Base-by-base conservation (phyloP, 2,113 vertebrate species). In the Lates calcarifer region DNA sequence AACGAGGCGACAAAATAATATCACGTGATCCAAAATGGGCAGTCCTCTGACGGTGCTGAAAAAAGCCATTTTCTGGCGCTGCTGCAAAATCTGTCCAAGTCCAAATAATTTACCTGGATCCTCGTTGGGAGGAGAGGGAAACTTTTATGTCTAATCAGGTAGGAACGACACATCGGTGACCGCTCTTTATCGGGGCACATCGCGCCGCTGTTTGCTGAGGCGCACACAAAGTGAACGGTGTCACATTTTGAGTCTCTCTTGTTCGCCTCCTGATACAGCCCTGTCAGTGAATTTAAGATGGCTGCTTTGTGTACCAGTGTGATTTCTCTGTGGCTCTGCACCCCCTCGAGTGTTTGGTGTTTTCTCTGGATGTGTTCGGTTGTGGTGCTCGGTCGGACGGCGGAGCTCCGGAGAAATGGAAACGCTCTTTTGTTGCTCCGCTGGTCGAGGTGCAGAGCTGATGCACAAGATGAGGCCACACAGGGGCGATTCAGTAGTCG, bases 51-150 rank as follows among this genome's bases (percentile, higher is more conserved):
- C 92, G 90, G 90, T 74, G 90, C 90, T 91, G 91, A 91, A 93
- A 92, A 94, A 94, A 94, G 92, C 94, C 94, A 94, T 95, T 94
- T 95, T 95, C 94, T 94, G 93, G 94, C 92, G 93, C 92, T 93
- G 91, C 94, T 93, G 92, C 92, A 91, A 93, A 91, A 90, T 92
- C 86, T 86, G 73, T 57, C 81, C 89, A 84, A 92, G 82, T 92
- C 80, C 83, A 79, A 90, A 86, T 82, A 88, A 89, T 86, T 85
- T 57, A 87, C 41, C 90, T 81, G 90, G 90, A 84, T 83, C 84
- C 61, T 67, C 31, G 55, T 28, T 72, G 85, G 65, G 83, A 87
- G 84, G 77, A 80, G 73, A 77, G 69, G 71, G 68, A 18, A 73
- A 80, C 89, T 82, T 93, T 79, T 24, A 90, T 92, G 92, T 91